Conservation (phyloP, 1,140 invertebrate species). For the Cataglyphis hispanica region DNA sequence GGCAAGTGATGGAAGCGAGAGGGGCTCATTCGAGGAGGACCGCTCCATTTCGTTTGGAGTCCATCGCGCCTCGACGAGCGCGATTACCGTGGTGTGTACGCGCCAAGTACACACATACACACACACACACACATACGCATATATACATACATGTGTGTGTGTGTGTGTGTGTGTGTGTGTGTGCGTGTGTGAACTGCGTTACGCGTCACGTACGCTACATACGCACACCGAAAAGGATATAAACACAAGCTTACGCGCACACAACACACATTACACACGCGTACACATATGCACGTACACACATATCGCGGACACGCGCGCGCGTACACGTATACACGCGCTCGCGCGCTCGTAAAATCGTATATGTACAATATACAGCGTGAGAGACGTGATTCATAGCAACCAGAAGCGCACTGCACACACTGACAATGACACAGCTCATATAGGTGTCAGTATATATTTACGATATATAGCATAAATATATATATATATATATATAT, state of each 20-base stretch:
- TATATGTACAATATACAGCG: constrained; percentile 68
- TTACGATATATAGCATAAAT: constrained; percentile 65
- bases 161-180: no score
- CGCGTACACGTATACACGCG: constrained; percentile 57
- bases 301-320: constrained; percentile 11
- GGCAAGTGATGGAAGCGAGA: constrained; percentile 69
- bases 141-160: no score
- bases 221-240: constrained; percentile 45
- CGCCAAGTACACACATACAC: constrained; percentile 33
- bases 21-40: constrained; percentile 64
- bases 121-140: no score
- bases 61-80: constrained; percentile 63
- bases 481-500: constrained; percentile 60
- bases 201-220: constrained; percentile 25
- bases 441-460: constrained; percentile 75
- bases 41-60: constrained; percentile 52
- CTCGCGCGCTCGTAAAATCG: constrained; percentile 41
- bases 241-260: constrained; percentile 63
- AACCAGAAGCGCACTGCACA: constrained; percentile 85
- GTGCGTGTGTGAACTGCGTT: not conserved
- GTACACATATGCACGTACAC: not conserved
- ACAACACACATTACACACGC: constrained; percentile 59
- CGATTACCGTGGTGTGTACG: constrained; percentile 60
- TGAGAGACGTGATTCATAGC: constrained; percentile 73
- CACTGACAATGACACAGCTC: constrained; percentile 85